Base-by-base conservation (phyloP, 2,888 invertebrate genomes). In the Oscheius sp. region DNA sequence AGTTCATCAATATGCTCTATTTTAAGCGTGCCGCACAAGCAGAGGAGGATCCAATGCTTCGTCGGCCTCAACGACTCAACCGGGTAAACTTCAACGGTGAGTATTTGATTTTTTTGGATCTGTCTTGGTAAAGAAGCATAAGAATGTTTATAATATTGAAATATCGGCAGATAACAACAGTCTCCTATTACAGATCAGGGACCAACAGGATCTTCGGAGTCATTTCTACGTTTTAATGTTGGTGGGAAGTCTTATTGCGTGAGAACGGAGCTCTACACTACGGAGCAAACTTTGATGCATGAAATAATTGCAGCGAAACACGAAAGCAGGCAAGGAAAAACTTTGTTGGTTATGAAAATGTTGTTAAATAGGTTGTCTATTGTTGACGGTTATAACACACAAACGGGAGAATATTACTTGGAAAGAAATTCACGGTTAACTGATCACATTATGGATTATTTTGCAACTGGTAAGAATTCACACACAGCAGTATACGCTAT, bases 391-490 rank as follows among this genome's bases (percentile, higher is more conserved):
- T 87, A 73, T 70, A 77, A 81, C 52, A 59, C 68, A 9, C 71
- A 69, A n/a, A 85, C 78, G 3, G 82, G 77, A 18, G 87, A 87
- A 68, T 87, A 87, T 71, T 87, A 87, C 73, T 55, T 87, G 72
- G 87, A 87, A 70, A 70, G 87, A 23, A 87, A 86, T 68, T 77
- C 81, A 5, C 75, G 77, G 25, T 71, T 86, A 16, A 81, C 86
- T 3, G 86, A 87, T 69, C 84, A 86, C 63, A 79, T 87, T 1
- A 79, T 87, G 76, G 87, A 87, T 49, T 87, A 84, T 70, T 87
- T 81, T 61, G 80, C 84, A 7, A 87, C 87, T 3, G 87, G 85
- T 79, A 45, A 45, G 52, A 43, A 41, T 12, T 6, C 21, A n/a
- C 23, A 52, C n/a, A 18, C 52, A 12, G 18, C 25, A 71, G 23